phyloP scores from a whole-genome alignment of 1,140 invertebrate species.

The Micrasema longulum region DNA sequence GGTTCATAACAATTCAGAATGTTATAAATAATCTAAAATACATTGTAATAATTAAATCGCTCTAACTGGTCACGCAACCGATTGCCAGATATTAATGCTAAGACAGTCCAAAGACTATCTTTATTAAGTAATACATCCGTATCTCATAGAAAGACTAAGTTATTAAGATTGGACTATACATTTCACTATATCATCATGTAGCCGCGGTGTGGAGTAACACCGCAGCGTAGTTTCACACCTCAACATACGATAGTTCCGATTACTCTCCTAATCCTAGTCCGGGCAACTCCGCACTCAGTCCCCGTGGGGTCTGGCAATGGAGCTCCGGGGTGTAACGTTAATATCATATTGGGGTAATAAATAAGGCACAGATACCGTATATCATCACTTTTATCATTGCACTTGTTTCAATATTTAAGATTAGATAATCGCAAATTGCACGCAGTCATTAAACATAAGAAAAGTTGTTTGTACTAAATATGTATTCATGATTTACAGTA shows the following conservation, averaged over 20 bases:
- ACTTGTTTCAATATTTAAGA: conserved; percentile 45
- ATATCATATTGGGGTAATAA: conserved; percentile 42
- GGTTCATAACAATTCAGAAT: conserved; percentile 5
- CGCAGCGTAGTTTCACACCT: too few species aligned
- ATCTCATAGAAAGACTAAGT: conserved; percentile 26
- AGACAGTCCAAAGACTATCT: conserved; percentile 16
- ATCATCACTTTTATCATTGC: conserved; percentile 46
- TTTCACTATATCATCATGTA: conserved; percentile 25
- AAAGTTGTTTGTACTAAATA: conserved; percentile 42
- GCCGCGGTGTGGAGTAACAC: background rate
- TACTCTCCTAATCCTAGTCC: too few species aligned
- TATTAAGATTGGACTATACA: conserved; percentile 15
- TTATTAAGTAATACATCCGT: conserved; percentile 39
- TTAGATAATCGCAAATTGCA: conserved; percentile 46
- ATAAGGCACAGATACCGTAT: conserved; percentile 45
- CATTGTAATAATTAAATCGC: background rate
- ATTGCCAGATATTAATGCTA: conserved; percentile 30
- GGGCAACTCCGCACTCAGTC: background rate
- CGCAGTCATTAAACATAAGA: conserved; percentile 42
- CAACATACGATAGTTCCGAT: too few species aligned
- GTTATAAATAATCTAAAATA: conserved; percentile 37
- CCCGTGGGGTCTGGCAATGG: background rate
- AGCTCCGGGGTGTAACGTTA: background rate
- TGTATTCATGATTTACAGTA: conserved; percentile 34
- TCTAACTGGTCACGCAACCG: conserved; percentile 24